Percentiles rank a stretch among this genome's conserved stretches.
Evolutionary conservation across 1,140 invertebrate genomes (phyloP).

Genomic region (Chlorops oryzae): DNA sequence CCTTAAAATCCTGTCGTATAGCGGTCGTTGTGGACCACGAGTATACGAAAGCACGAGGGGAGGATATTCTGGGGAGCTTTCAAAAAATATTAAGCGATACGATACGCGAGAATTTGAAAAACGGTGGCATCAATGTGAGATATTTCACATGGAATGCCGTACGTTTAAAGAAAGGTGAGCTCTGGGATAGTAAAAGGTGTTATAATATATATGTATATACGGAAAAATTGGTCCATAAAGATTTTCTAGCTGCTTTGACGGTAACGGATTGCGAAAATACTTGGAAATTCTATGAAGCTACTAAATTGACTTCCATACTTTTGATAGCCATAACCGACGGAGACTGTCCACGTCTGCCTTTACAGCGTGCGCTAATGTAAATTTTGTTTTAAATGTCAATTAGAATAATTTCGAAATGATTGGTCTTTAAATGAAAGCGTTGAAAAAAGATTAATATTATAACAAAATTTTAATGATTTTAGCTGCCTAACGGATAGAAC

Average conservation of each 20-base stretch:
- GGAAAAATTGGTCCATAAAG: conserved; percentile 49
- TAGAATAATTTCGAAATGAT: not conserved
- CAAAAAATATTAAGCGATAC: conserved; percentile 56
- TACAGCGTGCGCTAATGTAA: conserved; percentile 59
- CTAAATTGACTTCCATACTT: conserved; percentile 57
- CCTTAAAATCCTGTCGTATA: conserved; percentile 21
- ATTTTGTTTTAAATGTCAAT: conserved; percentile 23
- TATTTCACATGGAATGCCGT: conserved; percentile 60
- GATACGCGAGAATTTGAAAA: conserved; percentile 55
- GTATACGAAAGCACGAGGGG: conserved; percentile 55
- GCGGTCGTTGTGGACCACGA: conserved; percentile 59
- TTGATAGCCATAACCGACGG: conserved; percentile 61
- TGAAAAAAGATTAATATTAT: too few relatives aligned
- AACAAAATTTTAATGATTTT: too few relatives aligned
- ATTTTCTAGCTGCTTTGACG: conserved; percentile 63
- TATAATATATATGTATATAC: not conserved
- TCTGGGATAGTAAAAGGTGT: too few relatives aligned
- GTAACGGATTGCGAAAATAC: conserved; percentile 63
- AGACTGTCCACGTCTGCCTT: conserved; percentile 66
- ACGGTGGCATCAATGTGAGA: conserved; percentile 57
- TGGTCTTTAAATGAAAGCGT: too few relatives aligned
- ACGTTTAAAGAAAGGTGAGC: conserved; percentile 59
- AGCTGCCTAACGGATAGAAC: too few relatives aligned
- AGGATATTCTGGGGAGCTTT: conserved; percentile 52
- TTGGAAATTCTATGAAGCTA: conserved; percentile 58